Evolutionary conservation across 2,888 invertebrate genomes (phyloP).

Genomic region (Thecophora atra): DNA sequence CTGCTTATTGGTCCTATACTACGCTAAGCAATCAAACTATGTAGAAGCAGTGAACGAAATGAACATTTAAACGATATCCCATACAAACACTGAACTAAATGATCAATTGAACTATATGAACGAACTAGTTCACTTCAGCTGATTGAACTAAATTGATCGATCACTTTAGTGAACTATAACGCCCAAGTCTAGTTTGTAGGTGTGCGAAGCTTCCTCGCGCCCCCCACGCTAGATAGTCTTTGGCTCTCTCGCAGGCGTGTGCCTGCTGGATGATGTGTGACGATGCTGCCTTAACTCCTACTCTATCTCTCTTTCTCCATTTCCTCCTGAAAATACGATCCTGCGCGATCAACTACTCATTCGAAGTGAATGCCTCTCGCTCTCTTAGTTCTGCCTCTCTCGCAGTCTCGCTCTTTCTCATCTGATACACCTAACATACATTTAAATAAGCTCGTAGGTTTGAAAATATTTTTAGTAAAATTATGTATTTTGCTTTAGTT

Average conservation of each 20-base stretch:
- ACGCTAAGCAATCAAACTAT: too few relatives aligned
- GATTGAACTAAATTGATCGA: too few relatives aligned
- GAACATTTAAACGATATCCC: too few relatives aligned
- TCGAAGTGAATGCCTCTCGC: background rate
- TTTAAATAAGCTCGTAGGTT: background rate
- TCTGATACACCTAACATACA: background rate
- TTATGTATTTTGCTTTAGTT: background rate
- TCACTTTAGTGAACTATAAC: too few relatives aligned
- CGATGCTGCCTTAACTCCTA: background rate
- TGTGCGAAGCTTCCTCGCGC: background rate
- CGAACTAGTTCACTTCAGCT: too few relatives aligned
- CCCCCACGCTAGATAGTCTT: background rate
- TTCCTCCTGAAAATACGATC: constrained; percentile 1
- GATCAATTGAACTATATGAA: too few relatives aligned
- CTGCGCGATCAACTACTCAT: constrained; percentile 18
- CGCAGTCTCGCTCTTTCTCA: background rate
- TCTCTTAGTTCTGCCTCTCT: background rate
- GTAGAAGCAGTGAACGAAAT: too few relatives aligned
- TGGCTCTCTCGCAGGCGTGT: background rate
- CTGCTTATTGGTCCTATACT: too few relatives aligned
- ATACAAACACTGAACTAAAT: too few relatives aligned
- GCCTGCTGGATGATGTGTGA: background rate
- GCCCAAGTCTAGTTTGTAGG: too few relatives aligned
- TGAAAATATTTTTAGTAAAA: constrained; percentile 21
- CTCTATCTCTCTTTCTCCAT: background rate